Percentiles rank a stretch among this genome's conserved stretches.
Conservation (phyloP, 37 sponge, comb jelly and placozoan genomes). For the Agelas oroides region DNA sequence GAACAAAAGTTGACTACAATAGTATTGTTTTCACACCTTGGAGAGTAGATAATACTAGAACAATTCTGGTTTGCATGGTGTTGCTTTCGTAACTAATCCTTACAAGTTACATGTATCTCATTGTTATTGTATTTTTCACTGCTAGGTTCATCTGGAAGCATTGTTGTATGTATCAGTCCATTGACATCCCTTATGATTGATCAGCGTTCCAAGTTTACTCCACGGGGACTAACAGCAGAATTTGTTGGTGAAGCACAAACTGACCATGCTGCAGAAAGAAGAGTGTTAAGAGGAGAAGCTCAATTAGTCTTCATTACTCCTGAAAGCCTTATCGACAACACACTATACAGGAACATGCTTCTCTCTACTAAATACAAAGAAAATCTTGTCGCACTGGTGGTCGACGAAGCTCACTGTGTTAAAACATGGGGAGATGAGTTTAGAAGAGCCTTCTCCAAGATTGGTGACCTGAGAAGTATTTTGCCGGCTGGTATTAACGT, state of each 20-base stretch:
- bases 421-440: no score
- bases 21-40: no score
- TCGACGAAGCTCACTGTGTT: slow-evolving; percentile 67
- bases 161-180: slow-evolving; percentile 36
- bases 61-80: no score
- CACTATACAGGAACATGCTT: slow-evolving; percentile 13
- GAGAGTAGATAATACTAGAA: no score
- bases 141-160: neutral
- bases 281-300: slow-evolving; percentile 8
- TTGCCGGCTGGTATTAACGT: no score
- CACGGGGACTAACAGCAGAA: neutral
- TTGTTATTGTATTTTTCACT: neutral
- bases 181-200: slow-evolving; percentile 40
- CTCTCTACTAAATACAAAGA: neutral
- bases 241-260: slow-evolving; percentile 27
- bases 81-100: no score
- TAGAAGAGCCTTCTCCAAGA: no score
- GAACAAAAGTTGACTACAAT: no score
- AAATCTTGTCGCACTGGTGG: slow-evolving; percentile 35
- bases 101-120: no score
- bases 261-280: neutral
- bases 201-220: slow-evolving; percentile 1
- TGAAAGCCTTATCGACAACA: slow-evolving; percentile 12
- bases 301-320: slow-evolving; percentile 45
- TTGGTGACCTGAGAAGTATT: no score